These are phyloP conservation scores for Parotocinclus haroldoi DNA, from an alignment of 2,797 vertebrate species.

Conservation along the genomic window DNA sequence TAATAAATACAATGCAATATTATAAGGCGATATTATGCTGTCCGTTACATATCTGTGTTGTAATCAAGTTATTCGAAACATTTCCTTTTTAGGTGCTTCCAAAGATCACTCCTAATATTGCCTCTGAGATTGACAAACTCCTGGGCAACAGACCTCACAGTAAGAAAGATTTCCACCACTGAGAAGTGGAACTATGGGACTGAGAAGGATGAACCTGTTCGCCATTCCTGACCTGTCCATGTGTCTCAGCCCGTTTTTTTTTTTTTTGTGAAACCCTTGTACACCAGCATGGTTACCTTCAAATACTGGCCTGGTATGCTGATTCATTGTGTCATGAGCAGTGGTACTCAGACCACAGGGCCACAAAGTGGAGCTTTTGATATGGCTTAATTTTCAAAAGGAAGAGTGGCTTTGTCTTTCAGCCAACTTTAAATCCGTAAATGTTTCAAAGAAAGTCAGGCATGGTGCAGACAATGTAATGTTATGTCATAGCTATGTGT, in stretches of 20 bases:
- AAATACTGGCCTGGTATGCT: constrained; percentile 11
- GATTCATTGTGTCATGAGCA: constrained; percentile 12
- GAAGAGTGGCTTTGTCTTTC: too few relatives aligned
- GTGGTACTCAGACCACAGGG: too few relatives aligned
- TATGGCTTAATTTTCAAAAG: too few relatives aligned
- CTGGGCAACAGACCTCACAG: constrained; percentile 73
- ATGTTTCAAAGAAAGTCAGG: too few relatives aligned
- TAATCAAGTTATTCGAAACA: background rate
- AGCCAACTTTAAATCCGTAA: too few relatives aligned
- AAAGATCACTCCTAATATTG: constrained; percentile 74
- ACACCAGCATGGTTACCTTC: constrained; percentile 5
- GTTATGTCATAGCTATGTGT: too few relatives aligned
- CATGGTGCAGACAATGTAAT: too few relatives aligned
- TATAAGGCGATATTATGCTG: too few relatives aligned
- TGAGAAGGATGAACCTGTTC: constrained; percentile 16
- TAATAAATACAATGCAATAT: too few relatives aligned
- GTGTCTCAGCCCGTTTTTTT: constrained; percentile 28
- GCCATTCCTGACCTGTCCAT: constrained; percentile 25
- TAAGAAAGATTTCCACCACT: constrained; percentile 75
- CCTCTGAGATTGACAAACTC: constrained; percentile 72
- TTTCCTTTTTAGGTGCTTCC: constrained; percentile 67
- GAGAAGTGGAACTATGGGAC: constrained; percentile 26
- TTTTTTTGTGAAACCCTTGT: constrained; percentile 24
- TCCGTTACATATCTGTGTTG: background rate
- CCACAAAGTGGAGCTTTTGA: too few relatives aligned